Conservation (phyloP, 2,797 vertebrate species). For the Rhinella marina region DNA sequence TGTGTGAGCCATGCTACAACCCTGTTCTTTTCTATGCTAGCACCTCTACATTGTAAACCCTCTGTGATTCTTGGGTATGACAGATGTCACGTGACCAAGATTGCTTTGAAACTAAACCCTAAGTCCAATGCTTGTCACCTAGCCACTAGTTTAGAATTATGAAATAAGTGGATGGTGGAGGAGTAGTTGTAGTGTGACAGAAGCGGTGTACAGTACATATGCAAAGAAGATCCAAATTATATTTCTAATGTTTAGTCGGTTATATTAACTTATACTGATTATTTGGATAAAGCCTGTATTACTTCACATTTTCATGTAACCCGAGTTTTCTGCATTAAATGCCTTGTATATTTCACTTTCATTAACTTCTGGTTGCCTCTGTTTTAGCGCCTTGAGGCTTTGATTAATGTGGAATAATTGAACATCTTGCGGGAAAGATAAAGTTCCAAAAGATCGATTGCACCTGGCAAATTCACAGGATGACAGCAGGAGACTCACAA, state of each 20-base stretch:
- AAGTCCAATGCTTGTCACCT: background rate
- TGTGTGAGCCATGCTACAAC: no score
- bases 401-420: constrained; percentile 78
- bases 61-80: no score
- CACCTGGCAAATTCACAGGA: constrained; percentile 71
- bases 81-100: no score
- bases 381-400: constrained; percentile 74
- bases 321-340: constrained; percentile 61
- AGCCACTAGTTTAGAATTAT: background rate
- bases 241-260: background rate
- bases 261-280: background rate
- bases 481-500: constrained; percentile 66
- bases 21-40: no score
- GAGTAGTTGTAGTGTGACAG: background rate
- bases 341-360: constrained; percentile 68
- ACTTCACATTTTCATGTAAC: constrained; percentile 64
- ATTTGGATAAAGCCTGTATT: background rate
- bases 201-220: background rate
- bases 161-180: background rate
- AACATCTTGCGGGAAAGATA: constrained; percentile 75
- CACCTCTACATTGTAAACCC: no score
- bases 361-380: constrained; percentile 75
- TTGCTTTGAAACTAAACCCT: no score
- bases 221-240: background rate
- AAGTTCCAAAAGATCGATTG: constrained; percentile 75